phyloP scores from a whole-genome alignment of 2,888 invertebrate species.

The Helicoverpa assulta region DNA sequence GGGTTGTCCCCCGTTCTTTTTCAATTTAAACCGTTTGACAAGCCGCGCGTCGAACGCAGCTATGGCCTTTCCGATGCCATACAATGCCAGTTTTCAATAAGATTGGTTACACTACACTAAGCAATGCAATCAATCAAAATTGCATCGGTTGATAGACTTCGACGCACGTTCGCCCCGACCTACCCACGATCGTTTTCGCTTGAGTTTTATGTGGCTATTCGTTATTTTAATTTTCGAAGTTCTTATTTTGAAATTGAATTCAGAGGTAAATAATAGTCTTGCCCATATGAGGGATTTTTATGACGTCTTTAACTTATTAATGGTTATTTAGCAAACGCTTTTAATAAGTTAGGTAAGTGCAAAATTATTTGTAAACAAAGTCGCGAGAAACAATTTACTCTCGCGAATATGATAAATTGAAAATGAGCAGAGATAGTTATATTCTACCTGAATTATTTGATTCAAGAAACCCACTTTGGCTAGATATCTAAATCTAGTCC shows the following conservation, averaged over 20 bases:
- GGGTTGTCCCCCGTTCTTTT: constrained; percentile 88
- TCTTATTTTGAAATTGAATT: constrained; percentile 48
- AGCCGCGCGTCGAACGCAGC: constrained; percentile 86
- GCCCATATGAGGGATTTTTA: constrained; percentile 14
- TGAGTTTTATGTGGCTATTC: constrained; percentile 60
- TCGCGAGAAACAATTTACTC: constrained; percentile 3
- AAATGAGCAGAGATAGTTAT: no score
- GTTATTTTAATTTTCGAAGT: constrained; percentile 51
- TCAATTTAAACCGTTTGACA: constrained; percentile 90
- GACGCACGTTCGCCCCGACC: constrained; percentile 77
- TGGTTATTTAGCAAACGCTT: neutral
- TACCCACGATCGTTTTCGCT: constrained; percentile 70
- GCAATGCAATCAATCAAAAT: constrained; percentile 90
- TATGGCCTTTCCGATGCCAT: constrained; percentile 83
- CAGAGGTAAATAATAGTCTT: constrained; percentile 2
- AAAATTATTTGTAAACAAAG: constrained; percentile 5
- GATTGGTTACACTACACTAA: constrained; percentile 90
- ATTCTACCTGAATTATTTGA: no score
- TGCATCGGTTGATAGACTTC: constrained; percentile 86
- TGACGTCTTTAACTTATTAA: constrained; percentile 1
- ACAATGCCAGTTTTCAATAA: constrained; percentile 89
- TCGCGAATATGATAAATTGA: no score
- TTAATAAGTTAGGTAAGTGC: constrained; percentile 14
- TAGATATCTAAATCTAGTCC: neutral
- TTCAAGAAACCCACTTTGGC: no score